Evolutionary conservation across 2,888 invertebrate species (phyloP), one percentile per base, ranked within the genome.

Genomic region (Anoplius nigerrimus): DNA sequence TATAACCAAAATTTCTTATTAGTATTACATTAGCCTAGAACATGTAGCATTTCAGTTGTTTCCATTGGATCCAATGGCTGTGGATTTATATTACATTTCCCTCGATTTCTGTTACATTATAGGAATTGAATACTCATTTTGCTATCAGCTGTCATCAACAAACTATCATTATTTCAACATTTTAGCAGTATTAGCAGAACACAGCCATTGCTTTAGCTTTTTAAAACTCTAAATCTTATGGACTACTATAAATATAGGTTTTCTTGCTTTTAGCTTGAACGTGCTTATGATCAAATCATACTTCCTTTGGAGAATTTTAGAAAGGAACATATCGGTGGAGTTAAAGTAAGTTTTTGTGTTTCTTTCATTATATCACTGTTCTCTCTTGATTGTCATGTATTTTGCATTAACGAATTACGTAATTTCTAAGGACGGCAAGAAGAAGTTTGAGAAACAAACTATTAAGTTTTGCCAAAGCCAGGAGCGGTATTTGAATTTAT

Each of bases 381-480:
- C 43, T 54, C 16, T 62, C 21, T 42, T 56, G 18, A 13, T 45
- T n/a, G 46, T 24, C 60, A 43, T 56, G 0, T 13, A 3, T 20
- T 6, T 45, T 5, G n/a, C 18, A 48, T 48, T 48, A 1, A 2
- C 6, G 48, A 2, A 22, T 27, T 22, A 8, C 18, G 22, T 13
- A 24, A 43, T 6, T 34, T 4, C 15, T 53, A 48, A 54, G 94
- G 95, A 96, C 82, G 96, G 96, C 66, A 98, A 98, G 90, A 98
- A 98, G 91, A 97, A 97, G 89, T 99, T 98, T 90, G 98, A 98
- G 87, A 98, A 98, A 89, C 97, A 98, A 90, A 98, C 98, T 2
- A 94, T 95, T 77, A 98, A 98, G 90, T 99, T 98, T 90, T 98
- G 98, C 89, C 96, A 97, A 90, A 97, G 96, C 81, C 96, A 98